Percentiles rank a stretch among this genome's conserved stretches.
These are phyloP conservation scores for Eulithis prunata DNA, from an alignment of 2,888 invertebrate genomes.

Conservation along the genomic window DNA sequence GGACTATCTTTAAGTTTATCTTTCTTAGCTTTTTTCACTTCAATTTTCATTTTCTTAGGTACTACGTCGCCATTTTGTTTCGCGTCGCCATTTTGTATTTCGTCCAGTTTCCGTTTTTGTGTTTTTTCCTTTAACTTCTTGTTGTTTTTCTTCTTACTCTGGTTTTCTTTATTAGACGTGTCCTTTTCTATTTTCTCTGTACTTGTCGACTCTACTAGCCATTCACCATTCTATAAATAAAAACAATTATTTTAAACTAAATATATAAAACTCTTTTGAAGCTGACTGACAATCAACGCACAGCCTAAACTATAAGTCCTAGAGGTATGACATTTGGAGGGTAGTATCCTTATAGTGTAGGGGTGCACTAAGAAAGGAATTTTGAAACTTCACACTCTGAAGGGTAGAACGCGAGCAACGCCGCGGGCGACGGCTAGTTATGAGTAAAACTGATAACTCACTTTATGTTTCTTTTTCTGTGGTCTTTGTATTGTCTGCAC, in stretches of 20 bases:
- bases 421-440: no score
- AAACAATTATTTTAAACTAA: neutral
- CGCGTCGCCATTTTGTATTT: constrained; percentile 5
- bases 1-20: constrained; percentile 33
- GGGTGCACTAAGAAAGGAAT: no score
- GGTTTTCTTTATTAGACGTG: constrained; percentile 59
- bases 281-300: no score
- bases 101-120: constrained; percentile 43
- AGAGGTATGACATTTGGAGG: no score
- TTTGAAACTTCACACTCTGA: no score
- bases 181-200: constrained; percentile 53
- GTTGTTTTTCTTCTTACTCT: constrained; percentile 47
- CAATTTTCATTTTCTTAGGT: constrained; percentile 35
- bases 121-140: constrained; percentile 27
- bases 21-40: constrained; percentile 32
- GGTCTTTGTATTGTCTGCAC: constrained; percentile 34
- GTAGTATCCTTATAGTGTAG: no score
- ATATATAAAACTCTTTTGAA: no score
- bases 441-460: constrained; percentile 29
- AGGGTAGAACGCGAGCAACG: no score
- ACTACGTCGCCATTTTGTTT: constrained; percentile 39
- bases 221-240: constrained; percentile 58
- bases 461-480: constrained; percentile 33
- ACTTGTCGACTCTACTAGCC: constrained; percentile 59
- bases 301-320: no score